Evolutionary conservation across 2,113 vertebrate genomes (phyloP), one percentile per base, ranked within the genome.

Genomic region (Amazona guildingii): DNA sequence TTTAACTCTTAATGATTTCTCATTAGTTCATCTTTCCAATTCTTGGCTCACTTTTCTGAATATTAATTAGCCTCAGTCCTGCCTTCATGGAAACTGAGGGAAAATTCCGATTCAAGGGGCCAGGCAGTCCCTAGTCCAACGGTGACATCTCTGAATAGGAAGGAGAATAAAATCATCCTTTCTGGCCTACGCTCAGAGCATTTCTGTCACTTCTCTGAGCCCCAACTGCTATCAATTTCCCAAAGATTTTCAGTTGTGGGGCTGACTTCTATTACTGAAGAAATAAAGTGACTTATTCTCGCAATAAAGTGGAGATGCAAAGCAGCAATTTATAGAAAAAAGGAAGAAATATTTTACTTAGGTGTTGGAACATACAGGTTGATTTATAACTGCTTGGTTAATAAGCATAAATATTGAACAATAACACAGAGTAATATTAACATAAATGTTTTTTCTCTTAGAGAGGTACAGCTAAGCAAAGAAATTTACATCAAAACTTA

Each of bases 1-100:
- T 97, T 97, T 97, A 96, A 86, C 88, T 94, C 69, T 95, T 94
- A 92, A 94, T 96, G 83, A 97, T 96, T 95, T 94, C 92, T 97
- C 94, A 97, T 94, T 91, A 94, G 91, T 77, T 93, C 92, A 80
- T 92, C 92, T 88, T 93, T 83, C 92, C 95, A 95, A 62, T 43
- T 92, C 92, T 63, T 91, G 83, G 73, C n/a, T 82, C 75, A 39
- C 83, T 94, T 96, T 79, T 91, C 83, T 92, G 88, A 93, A 95
- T 96, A 92, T 96, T 96, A 94, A 95, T 91, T 69, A 87, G 66
- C 55, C 83, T 93, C 4, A 0, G 52, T 77, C 63, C 74, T 83
- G 37, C 63, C 37, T 89, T 85, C 59, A 35, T 67, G 64, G 84
- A 79, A 95, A 89, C 33, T 6, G 20, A 82, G n/a, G 44, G 66